Conservation (phyloP, 2,888 invertebrate genomes). For the Lydus trimaculatus region DNA sequence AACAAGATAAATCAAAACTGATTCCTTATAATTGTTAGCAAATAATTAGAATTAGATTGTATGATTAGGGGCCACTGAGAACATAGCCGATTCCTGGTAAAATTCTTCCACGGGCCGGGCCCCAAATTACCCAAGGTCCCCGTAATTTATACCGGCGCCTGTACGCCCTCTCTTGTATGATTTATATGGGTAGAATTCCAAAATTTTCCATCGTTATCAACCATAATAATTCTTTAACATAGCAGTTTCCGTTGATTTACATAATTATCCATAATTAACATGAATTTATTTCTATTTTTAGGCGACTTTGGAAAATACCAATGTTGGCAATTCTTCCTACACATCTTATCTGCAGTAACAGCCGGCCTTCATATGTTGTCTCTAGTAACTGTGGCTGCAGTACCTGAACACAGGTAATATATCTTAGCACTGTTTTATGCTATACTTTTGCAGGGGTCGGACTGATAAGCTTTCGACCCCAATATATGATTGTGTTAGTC, state of each 20-base stretch:
- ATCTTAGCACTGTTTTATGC: too few relatives aligned
- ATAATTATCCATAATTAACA: not conserved
- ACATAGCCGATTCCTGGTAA: too few relatives aligned
- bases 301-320: constrained; percentile 88
- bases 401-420: constrained; percentile 73
- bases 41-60: too few relatives aligned
- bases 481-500: too few relatives aligned
- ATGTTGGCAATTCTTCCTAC: constrained; percentile 78
- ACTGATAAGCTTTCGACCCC: too few relatives aligned
- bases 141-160: too few relatives aligned
- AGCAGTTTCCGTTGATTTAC: not conserved
- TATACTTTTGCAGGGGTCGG: too few relatives aligned
- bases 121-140: too few relatives aligned
- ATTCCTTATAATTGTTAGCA: too few relatives aligned
- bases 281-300: constrained; percentile 35
- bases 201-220: not conserved
- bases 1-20: too few relatives aligned
- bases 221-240: not conserved
- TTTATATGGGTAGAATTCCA: not conserved
- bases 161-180: not conserved
- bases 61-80: too few relatives aligned
- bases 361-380: constrained; percentile 86
- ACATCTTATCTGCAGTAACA: constrained; percentile 77
- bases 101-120: too few relatives aligned
- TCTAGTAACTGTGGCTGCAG: constrained; percentile 80